Evolutionary conservation across 2,113 vertebrate genomes (phyloP).

Genomic region (Periophthalmus modestus): DNA sequence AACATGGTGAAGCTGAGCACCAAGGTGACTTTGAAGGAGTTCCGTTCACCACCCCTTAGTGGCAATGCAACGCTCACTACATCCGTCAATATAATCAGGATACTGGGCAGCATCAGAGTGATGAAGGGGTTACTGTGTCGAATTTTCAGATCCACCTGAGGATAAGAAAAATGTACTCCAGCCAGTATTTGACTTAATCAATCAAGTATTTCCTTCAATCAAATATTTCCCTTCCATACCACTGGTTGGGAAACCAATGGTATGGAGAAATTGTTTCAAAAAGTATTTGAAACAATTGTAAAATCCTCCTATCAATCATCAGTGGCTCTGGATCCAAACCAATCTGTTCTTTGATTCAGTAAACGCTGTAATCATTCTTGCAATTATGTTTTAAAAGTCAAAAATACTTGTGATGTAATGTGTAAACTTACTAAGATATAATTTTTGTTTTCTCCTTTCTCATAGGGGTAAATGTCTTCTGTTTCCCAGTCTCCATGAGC

Average conservation of each 20-base stretch:
- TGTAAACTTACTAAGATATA: constrained; percentile 59
- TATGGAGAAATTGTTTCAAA: too few relatives aligned
- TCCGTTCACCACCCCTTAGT: constrained; percentile 69
- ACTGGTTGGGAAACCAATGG: too few relatives aligned
- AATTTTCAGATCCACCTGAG: constrained; percentile 59
- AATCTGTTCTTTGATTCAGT: too few relatives aligned
- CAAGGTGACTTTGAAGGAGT: constrained; percentile 77
- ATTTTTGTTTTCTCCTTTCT: constrained; percentile 19
- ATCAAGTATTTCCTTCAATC: too few relatives aligned
- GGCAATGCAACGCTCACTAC: constrained; percentile 71
- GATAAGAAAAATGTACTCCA: not conserved
- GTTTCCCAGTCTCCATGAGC: constrained; percentile 68
- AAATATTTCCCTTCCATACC: too few relatives aligned
- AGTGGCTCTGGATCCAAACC: too few relatives aligned
- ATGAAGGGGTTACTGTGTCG: constrained; percentile 59
- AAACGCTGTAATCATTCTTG: not conserved
- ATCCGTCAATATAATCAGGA: constrained; percentile 69
- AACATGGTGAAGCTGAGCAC: constrained; percentile 80
- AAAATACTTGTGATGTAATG: not conserved
- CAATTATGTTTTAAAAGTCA: not conserved
- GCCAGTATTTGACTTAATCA: not conserved
- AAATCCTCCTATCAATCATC: too few relatives aligned
- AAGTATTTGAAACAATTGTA: too few relatives aligned
- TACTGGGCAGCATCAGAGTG: constrained; percentile 69
- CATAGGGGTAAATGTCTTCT: rapidly evolving